Evolutionary conservation across 2,888 invertebrate species (phyloP), one percentile per base, ranked within the genome.

Genomic region (Drosophila niveifrons): DNA sequence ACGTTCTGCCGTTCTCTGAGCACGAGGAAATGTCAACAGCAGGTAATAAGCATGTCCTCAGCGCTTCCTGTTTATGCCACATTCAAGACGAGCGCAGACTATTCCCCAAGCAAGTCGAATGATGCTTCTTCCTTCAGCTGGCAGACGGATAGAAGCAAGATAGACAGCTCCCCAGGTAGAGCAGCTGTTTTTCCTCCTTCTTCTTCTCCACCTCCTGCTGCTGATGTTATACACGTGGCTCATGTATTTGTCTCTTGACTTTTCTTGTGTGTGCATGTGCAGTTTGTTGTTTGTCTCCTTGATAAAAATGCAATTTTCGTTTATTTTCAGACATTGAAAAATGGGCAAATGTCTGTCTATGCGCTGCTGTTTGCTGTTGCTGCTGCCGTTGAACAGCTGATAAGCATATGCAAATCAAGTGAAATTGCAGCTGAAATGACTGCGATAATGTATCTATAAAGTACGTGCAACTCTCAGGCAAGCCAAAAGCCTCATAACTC

Each of bases 21-120:
- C 36, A 36, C 36, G 36, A 36, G 36, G 69, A 70, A 74, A 79
- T 82, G 86, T 88, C 85, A 88, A 85, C 82, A 85, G 62, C 82
- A 82, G 88, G 77, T 85, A 79, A 85, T 82, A 74, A 69, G 75
- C 78, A 69, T 70, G 74, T 76, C 65, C 74, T 76, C 55, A 76
- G 57, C 65, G 63, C 50, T 75, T 75, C 81, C 88, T 69, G 73
- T 55, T 72, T 52, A 55, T 70, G 71, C 71, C 74, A 48, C 70
- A 62, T 9, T 50, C 56, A 34, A 57, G 66, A 46, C 36, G 57
- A 41, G 13, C 7, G 3, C 8, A 41, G n/a, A 41, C 39, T 41
- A 15, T 15, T 15, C 65, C 62, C 56, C 57, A 62, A 56, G 31
- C 61, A 75, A 73, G 76, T 66, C 66, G 64, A 53, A 68, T 63